phyloP scores from a whole-genome alignment of 2,113 vertebrate species.

The Jacana jacana region DNA sequence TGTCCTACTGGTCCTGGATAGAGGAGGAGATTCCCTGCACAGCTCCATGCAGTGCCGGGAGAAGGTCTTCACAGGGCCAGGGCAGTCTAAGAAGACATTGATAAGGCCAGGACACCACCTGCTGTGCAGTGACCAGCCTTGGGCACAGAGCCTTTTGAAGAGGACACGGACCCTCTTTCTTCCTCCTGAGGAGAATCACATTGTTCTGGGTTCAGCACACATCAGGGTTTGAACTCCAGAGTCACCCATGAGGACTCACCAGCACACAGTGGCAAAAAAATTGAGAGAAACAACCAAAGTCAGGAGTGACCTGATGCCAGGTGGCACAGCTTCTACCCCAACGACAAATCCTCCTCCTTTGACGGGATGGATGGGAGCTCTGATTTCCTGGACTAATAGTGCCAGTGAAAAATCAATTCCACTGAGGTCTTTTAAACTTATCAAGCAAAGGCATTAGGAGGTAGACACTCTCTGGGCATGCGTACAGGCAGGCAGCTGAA shows the following conservation, averaged over 20 bases:
- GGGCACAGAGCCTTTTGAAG: neutral
- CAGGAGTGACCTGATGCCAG: neutral
- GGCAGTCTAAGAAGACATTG: neutral
- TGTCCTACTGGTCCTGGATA: neutral
- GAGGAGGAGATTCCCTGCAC: neutral
- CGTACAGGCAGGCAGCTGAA: neutral
- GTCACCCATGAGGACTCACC: neutral
- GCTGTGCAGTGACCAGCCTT: neutral
- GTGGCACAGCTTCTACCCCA: neutral
- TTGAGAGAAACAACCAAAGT: neutral
- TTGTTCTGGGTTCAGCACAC: neutral
- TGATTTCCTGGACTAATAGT: neutral
- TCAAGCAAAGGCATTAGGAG: neutral
- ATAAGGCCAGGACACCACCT: neutral
- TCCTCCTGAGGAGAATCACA: neutral
- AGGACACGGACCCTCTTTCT: fast-evolving
- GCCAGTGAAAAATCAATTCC: neutral
- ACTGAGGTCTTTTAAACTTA: neutral
- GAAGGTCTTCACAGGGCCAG: neutral
- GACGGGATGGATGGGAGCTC: neutral
- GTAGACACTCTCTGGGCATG: neutral
- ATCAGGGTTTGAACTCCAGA: neutral
- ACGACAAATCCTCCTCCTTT: neutral
- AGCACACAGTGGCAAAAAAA: neutral
- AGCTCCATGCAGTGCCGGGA: fast-evolving